Evolutionary conservation across 1,140 invertebrate species (phyloP).

Genomic region (Chlorops oryzae): DNA sequence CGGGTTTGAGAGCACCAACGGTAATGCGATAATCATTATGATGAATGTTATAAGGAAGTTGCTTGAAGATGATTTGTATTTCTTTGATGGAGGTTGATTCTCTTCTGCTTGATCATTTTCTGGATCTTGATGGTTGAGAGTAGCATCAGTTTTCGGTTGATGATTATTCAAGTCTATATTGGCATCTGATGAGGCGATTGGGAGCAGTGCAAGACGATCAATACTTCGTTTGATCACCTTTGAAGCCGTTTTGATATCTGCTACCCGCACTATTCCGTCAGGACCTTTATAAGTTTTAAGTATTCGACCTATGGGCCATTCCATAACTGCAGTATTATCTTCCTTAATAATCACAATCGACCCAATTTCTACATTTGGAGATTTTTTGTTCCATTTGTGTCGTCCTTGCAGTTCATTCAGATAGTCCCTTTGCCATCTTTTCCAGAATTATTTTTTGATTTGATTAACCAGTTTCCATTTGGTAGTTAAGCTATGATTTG

Average conservation of each 20-base stretch:
- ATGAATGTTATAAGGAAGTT: too few species aligned
- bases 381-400: conserved; percentile 31
- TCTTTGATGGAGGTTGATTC: too few species aligned
- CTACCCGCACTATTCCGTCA: conserved; percentile 30
- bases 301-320: conserved; percentile 35
- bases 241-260: conserved; percentile 26
- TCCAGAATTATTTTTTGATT: conserved; percentile 10
- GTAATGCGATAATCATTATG: too few species aligned
- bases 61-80: too few species aligned
- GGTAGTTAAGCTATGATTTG: background rate
- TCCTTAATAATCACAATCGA: conserved; percentile 41
- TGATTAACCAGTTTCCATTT: background rate
- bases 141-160: too few species aligned
- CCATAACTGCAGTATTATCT: conserved; percentile 32
- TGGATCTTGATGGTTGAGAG: too few species aligned
- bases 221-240: too few species aligned
- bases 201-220: too few species aligned
- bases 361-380: conserved; percentile 21
- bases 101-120: too few species aligned
- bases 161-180: too few species aligned
- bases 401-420: conserved; percentile 27
- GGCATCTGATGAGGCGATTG: too few species aligned
- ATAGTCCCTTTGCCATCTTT: conserved; percentile 26
- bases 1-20: too few species aligned
- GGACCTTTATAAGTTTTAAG: conserved; percentile 21